phyloP scores from a whole-genome alignment of 1,140 invertebrate species.

The Homarus americanus region DNA sequence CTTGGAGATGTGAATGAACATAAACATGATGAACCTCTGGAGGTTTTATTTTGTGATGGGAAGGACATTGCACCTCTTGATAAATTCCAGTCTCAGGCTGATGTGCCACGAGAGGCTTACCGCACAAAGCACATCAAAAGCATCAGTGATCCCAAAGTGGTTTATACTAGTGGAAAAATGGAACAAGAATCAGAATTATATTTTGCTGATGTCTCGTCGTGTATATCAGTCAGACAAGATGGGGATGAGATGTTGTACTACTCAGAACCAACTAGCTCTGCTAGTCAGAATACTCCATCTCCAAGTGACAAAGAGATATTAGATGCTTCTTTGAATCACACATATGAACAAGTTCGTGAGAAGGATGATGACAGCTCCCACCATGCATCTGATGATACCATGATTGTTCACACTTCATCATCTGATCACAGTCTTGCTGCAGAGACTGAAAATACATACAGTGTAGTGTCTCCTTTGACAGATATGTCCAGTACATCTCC shows the following conservation, averaged over 20 bases:
- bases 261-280: conserved; percentile 75
- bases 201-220: conserved; percentile 91
- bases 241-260: conserved; percentile 75
- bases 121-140: conserved; percentile 73
- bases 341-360: conserved; percentile 72
- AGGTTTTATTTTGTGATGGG: conserved; percentile 75
- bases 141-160: conserved; percentile 72
- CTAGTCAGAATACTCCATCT: conserved; percentile 69
- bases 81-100: conserved; percentile 80
- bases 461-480: conserved; percentile 71
- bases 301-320: conserved; percentile 60
- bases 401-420: conserved; percentile 75
- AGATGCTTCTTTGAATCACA: conserved; percentile 59
- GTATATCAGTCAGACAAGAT: conserved; percentile 84
- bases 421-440: conserved; percentile 70
- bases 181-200: conserved; percentile 86
- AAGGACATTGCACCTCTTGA: conserved; percentile 80
- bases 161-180: conserved; percentile 73
- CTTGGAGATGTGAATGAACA: conserved; percentile 73
- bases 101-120: conserved; percentile 78
- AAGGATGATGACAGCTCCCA: conserved; percentile 72
- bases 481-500: conserved; percentile 72
- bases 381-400: conserved; percentile 74
- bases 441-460: conserved; percentile 74
- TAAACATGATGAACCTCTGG: conserved; percentile 72